Percentiles rank a stretch among this genome's conserved stretches.
These are phyloP conservation scores for Apamea crenata DNA, from an alignment of 2,888 invertebrate species.

Conservation along the genomic window DNA sequence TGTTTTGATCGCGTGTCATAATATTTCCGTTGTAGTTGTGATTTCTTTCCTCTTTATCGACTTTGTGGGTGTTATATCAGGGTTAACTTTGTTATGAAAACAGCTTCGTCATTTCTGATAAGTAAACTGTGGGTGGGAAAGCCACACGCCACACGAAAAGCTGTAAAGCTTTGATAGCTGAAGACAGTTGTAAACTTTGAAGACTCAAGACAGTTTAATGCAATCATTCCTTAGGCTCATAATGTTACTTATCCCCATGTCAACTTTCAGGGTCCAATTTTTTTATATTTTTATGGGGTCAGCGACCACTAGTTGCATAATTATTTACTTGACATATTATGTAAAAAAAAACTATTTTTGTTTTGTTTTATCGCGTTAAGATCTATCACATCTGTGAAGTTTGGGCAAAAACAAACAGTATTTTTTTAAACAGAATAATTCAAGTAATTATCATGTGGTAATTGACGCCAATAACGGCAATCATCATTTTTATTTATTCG, in stretches of 20 bases:
- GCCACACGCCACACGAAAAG: neutral
- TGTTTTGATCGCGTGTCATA: constrained; percentile 53
- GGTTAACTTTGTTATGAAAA: constrained; percentile 22
- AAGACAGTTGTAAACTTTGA: neutral
- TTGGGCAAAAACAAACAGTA: too few species aligned
- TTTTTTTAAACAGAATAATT: too few species aligned
- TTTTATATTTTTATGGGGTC: too few species aligned
- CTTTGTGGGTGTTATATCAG: constrained; percentile 22
- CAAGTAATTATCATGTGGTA: too few species aligned
- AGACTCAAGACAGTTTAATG: neutral
- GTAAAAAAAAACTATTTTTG: too few species aligned
- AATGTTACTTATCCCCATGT: neutral
- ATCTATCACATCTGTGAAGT: too few species aligned
- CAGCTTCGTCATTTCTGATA: constrained; percentile 8
- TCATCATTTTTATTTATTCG: too few species aligned
- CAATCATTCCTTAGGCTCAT: neutral
- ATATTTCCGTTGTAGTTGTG: constrained; percentile 38
- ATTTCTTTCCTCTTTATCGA: constrained; percentile 30
- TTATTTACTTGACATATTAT: too few species aligned
- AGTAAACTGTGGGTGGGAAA: constrained; percentile 21
- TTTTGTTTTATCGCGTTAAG: too few species aligned
- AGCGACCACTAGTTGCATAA: too few species aligned
- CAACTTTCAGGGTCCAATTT: neutral
- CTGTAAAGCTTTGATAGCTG: neutral
- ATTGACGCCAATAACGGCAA: too few species aligned